Evolutionary conservation across 2,888 invertebrate genomes (phyloP).

Genomic region (Gymnoscelis rufifasciata): DNA sequence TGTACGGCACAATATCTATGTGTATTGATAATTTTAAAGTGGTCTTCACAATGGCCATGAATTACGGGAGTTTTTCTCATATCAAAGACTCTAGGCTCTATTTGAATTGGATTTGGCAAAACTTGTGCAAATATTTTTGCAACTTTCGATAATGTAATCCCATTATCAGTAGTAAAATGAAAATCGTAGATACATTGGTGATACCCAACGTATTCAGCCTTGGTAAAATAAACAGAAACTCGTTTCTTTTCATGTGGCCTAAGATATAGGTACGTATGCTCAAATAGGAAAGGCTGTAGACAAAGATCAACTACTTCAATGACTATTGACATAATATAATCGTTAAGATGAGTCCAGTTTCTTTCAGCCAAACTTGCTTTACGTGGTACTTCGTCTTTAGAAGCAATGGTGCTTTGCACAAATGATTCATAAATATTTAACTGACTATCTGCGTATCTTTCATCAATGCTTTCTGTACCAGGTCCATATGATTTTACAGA

Average conservation of each 20-base stretch:
- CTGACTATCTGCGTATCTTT: neutral
- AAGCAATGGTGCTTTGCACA: too few species aligned
- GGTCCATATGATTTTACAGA: conserved; percentile 37
- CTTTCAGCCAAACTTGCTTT: conserved; percentile 19
- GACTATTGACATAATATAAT: conserved; percentile 37
- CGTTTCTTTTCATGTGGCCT: conserved; percentile 36
- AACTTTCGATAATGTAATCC: conserved; percentile 39
- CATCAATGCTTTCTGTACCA: conserved; percentile 38
- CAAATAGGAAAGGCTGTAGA: conserved; percentile 53
- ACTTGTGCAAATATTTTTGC: conserved; percentile 54
- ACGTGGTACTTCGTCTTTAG: conserved; percentile 2
- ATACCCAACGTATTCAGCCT: conserved; percentile 51
- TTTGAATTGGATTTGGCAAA: conserved; percentile 52
- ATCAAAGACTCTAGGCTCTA: conserved; percentile 54
- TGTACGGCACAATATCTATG: conserved; percentile 46
- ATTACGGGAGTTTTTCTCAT: conserved; percentile 48
- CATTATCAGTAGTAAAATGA: conserved; percentile 39
- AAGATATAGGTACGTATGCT: conserved; percentile 44
- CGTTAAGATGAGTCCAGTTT: conserved; percentile 24
- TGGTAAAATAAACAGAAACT: conserved; percentile 49
- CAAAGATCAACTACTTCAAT: conserved; percentile 42
- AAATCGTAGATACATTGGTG: conserved; percentile 58
- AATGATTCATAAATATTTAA: neutral
- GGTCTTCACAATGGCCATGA: conserved; percentile 52
- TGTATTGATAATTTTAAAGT: conserved; percentile 47